Conservation (phyloP, 2,888 invertebrate genomes). For the Lymantria dispar region DNA sequence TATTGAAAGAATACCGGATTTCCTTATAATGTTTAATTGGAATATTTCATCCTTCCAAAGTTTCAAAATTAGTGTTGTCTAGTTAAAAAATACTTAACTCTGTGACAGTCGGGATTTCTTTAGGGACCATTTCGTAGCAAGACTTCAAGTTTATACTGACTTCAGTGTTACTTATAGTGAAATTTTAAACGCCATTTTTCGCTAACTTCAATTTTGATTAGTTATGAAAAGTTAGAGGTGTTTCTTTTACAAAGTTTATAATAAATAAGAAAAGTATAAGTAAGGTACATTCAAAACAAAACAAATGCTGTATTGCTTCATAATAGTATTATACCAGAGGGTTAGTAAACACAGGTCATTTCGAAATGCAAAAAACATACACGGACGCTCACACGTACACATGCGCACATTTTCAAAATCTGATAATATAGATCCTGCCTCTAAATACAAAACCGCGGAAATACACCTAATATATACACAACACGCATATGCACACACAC, state of each 20-base stretch:
- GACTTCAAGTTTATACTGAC: constrained; percentile 43
- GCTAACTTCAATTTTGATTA: constrained; percentile 67
- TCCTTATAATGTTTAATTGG: constrained; percentile 17
- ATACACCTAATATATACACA: too few species aligned
- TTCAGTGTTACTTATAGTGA: constrained; percentile 37
- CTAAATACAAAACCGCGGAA: too few species aligned
- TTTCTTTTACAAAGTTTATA: background rate
- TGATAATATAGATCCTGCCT: too few species aligned
- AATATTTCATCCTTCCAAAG: constrained; percentile 19
- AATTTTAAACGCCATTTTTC: constrained; percentile 68
- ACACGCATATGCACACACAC: too few species aligned
- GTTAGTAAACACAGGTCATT: too few species aligned
- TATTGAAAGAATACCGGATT: constrained; percentile 20
- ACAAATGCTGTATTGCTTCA: too few species aligned
- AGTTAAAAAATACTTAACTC: constrained; percentile 34
- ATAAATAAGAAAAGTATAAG: too few species aligned
- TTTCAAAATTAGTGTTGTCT: constrained; percentile 30
- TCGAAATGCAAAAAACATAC: too few species aligned
- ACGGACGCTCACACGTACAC: too few species aligned
- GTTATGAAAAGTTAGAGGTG: constrained; percentile 47
- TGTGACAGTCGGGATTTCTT: constrained; percentile 25
- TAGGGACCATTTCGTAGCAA: constrained; percentile 37
- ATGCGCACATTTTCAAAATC: too few species aligned
- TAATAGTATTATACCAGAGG: too few species aligned
- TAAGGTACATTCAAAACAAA: too few species aligned